Evolutionary conservation across 2,888 invertebrate species (phyloP).

Genomic region (Yponomeuta sedellus): DNA sequence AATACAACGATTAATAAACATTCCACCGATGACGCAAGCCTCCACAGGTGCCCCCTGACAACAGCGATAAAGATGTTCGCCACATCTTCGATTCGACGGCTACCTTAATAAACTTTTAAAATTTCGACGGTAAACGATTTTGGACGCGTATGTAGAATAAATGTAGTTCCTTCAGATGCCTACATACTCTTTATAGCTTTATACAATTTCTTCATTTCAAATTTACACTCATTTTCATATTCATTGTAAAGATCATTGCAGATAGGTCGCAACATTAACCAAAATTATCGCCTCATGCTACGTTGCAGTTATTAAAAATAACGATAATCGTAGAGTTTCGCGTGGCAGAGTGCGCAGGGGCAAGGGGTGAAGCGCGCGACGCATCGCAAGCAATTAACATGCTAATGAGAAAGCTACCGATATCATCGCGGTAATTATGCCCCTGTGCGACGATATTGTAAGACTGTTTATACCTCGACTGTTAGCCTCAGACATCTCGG

Average conservation of each 20-base stretch:
- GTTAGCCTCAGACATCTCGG: slow-evolving; percentile 41
- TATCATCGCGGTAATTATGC: slow-evolving; percentile 71
- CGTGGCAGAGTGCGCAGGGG: slow-evolving; percentile 21
- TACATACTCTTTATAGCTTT: background rate
- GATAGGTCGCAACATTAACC: background rate
- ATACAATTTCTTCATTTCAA: background rate
- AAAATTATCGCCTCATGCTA: background rate
- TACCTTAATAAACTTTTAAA: background rate
- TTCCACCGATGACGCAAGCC: slow-evolving; percentile 50
- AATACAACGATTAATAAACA: slow-evolving; percentile 51
- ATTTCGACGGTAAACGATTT: background rate
- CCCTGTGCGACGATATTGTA: slow-evolving; percentile 60
- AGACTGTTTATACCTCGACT: slow-evolving; percentile 49
- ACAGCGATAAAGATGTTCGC: slow-evolving; percentile 10
- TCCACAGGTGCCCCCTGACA: slow-evolving; percentile 4
- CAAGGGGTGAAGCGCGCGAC: slow-evolving; percentile 31
- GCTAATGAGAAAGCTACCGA: slow-evolving; percentile 68
- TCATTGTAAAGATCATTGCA: background rate
- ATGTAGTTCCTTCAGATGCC: background rate
- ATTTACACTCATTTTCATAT: background rate
- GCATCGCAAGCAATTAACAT: slow-evolving; percentile 66
- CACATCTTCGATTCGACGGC: background rate
- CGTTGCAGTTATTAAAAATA: slow-evolving; percentile 33
- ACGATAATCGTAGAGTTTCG: slow-evolving; percentile 26
- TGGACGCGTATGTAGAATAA: background rate